These are phyloP conservation scores for Hanleya hanleyi DNA, from an alignment of 2,888 invertebrate species.

Conservation along the genomic window DNA sequence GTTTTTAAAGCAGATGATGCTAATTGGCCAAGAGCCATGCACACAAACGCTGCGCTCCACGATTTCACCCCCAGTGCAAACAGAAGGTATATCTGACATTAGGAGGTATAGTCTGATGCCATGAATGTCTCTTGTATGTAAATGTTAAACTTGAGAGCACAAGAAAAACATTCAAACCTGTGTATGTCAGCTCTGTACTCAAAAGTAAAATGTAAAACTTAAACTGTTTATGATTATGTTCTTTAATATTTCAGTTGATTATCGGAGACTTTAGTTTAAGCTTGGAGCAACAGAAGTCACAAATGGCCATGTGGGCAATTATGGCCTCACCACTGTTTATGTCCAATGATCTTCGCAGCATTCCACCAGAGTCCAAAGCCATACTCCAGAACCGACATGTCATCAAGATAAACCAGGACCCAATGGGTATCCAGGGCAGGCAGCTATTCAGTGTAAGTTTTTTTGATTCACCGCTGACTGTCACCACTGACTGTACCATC, in stretches of 20 bases:
- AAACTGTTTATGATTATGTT: neutral
- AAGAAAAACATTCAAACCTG: no score
- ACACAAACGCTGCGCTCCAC: no score
- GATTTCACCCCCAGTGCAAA: no score
- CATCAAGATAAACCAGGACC: slow-evolving; percentile 95
- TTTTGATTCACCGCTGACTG: no score
- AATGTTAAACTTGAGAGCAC: no score
- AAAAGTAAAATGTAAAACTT: neutral
- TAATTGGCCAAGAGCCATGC: no score
- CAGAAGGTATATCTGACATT: no score
- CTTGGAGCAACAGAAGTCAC: slow-evolving; percentile 94
- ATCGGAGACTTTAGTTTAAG: slow-evolving; percentile 96
- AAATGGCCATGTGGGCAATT: slow-evolving; percentile 98
- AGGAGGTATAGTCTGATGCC: no score
- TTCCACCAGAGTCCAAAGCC: slow-evolving; percentile 90
- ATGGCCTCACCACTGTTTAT: slow-evolving; percentile 95
- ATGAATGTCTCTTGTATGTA: no score
- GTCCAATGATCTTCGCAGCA: slow-evolving; percentile 94
- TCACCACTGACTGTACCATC: no score
- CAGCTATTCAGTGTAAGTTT: neutral
- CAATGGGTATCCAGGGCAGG: slow-evolving; percentile 87
- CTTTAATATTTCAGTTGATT: slow-evolving; percentile 84
- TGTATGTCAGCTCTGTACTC: neutral
- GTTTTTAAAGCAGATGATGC: no score
- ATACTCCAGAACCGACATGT: slow-evolving; percentile 93